Percentiles rank a stretch among this genome's conserved stretches.
Evolutionary conservation across 2,113 vertebrate species (phyloP).

Genomic region (Gallinago media): DNA sequence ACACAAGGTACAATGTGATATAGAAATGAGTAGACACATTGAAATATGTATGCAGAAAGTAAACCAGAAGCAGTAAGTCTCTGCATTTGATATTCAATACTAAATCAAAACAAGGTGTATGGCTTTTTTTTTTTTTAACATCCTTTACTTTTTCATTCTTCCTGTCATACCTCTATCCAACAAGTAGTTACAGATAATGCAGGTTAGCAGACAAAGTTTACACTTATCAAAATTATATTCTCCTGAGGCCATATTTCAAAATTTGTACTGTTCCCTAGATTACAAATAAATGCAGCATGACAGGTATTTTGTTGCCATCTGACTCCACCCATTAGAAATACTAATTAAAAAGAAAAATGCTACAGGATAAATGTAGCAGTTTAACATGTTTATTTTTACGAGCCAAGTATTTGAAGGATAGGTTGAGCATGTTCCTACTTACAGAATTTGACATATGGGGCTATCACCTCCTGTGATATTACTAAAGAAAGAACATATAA

Average conservation of each 20-base stretch:
- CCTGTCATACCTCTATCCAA: background rate
- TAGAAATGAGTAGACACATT: background rate
- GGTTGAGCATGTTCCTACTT: background rate
- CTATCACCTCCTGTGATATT: background rate
- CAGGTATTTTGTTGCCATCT: background rate
- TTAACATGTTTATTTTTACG: background rate
- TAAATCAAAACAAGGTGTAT: background rate
- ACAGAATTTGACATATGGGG: background rate
- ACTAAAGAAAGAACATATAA: slow-evolving; percentile 3
- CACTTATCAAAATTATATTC: background rate
- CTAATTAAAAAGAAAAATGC: background rate
- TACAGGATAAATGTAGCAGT: background rate
- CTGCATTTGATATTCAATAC: background rate
- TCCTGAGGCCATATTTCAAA: background rate
- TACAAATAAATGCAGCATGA: background rate
- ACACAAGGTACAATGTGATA: background rate
- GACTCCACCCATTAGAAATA: background rate
- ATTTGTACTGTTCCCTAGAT: background rate
- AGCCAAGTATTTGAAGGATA: background rate
- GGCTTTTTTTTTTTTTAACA: background rate
- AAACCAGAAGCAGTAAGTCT: background rate
- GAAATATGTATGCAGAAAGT: background rate
- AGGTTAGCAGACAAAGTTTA: background rate
- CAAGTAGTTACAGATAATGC: accelerated
- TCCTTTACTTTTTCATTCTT: background rate